phyloP scores from a whole-genome alignment of 1,140 invertebrate genomes.

The Orchesella cincta region DNA sequence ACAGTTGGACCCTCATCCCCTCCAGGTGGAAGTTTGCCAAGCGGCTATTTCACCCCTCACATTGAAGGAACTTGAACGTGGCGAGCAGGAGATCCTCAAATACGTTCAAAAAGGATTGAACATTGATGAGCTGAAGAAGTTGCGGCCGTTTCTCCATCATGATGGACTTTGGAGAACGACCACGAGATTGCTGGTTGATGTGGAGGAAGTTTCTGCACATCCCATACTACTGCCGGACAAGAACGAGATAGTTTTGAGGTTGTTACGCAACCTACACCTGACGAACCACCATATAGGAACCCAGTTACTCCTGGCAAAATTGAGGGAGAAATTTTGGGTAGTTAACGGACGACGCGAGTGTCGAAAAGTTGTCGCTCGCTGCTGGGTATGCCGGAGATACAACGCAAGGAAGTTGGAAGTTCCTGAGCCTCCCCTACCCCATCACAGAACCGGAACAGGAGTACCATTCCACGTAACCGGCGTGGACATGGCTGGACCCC shows the following conservation, averaged over 20 bases:
- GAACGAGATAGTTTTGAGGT: background rate
- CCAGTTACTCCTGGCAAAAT: background rate
- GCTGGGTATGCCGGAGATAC: background rate
- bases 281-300: background rate
- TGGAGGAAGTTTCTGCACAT: background rate
- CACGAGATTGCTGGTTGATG: background rate
- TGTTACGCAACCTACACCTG: background rate
- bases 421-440: background rate
- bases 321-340: slow-evolving; percentile 1
- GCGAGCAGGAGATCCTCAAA: too few relatives aligned
- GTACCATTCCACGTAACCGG: background rate
- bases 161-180: background rate
- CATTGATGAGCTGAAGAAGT: background rate
- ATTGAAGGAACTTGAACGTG: too few relatives aligned
- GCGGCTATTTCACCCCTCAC: too few relatives aligned
- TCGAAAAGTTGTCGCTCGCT: background rate
- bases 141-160: background rate
- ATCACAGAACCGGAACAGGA: background rate
- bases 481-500: too few relatives aligned
- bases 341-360: background rate
- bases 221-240: background rate
- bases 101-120: too few relatives aligned
- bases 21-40: too few relatives aligned
- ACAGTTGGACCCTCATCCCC: too few relatives aligned
- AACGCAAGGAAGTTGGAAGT: background rate